Base-by-base conservation (phyloP, 2,113 vertebrate genomes). In the Polyodon spathula region DNA sequence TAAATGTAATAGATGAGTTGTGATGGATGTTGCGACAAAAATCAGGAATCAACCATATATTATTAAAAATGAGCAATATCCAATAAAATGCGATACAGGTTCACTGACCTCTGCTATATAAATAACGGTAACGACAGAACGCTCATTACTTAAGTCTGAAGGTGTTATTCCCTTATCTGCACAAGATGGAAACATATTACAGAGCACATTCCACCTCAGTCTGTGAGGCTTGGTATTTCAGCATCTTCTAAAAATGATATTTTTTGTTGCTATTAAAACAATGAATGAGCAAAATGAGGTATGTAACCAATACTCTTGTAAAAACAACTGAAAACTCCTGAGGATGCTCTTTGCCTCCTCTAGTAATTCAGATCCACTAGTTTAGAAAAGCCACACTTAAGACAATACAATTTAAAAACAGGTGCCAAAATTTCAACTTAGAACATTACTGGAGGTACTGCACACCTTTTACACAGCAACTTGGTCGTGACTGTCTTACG, bases 221-320 rank as follows among this genome's bases (percentile, higher is more conserved):
- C 82, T 69, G 48, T 76, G 71, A 54, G 41, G 54, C 66, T 65
- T 60, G 86, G 82, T 80, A 86, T 76, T 86, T 82, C 74, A 84
- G 78, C 89, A 78, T 78, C 81, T 79, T 78, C 83, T 75, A 75
- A 83, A 92, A 90, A 71, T 84, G 83, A 90, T 88, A 87, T 78
- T 79, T 87, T 93, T 92, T 92, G 89, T 92, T 92, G 89, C 91
- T 89, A 91, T 93, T 90, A 94, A 80, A 73, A 86, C 87, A 84
- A 94, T 90, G 88, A 92, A 89, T 81, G 88, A 86, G 86, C 85
- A 90, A 94, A 96, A 96, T 92, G 93, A 93, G 84, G 84, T 90
- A 89, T 89, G 86, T 89, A 93, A 97, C 93, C 93, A 92, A 94
- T 89, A 85, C 85, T 83, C 92, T 88, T 88, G 88, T 88, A 95